Evolutionary conservation across 2,888 invertebrate species (phyloP), one percentile per base, ranked within the genome.

Genomic region (Mongoloraphidia duomilia): DNA sequence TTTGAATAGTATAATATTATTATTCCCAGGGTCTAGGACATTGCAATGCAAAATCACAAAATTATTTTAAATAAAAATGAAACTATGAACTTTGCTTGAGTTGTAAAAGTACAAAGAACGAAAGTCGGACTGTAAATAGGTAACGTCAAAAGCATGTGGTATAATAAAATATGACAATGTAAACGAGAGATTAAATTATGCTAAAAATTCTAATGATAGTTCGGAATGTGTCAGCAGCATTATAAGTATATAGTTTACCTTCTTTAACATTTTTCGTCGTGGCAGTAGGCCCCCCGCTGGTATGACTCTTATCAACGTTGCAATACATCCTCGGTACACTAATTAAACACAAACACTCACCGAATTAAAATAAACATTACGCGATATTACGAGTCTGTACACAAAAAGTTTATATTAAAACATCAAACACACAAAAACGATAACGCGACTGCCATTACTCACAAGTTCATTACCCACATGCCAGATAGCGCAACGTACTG

Each of bases 301-400:
- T 71, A 77, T 68, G 79, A 69, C 78, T 80, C 73, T 82, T 81
- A 74, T 80, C 80, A 75, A 77, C 76, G 68, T 82, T 79, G 75
- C 81, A 81, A 70, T 82, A 81, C 82, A 82, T 82, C 48, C 36
- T 48, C 26, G 43, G 14, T 13, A 13, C 48, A 48, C 48, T 48
- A 43, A 43, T 42, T 42, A 48, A 33, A 34, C 48, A 48, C 36
- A 48, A 42, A 48, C 48, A 72, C 72, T 77, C 76, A 77, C 74
- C 76, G 75, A 73, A 65, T 65, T 67, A 72, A 70, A 72, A 73
- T 73, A 70, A 67, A 61, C 71, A 70, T 71, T 58, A 58, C 57
- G 57, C 58, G 59, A 58, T 59, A 58, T 60, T 58, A 56, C 50
- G 51, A 51, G 54, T 54, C 57, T 57, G 54, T 39, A 49, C 46